These are phyloP conservation scores for Drosophila sp. DNA, from an alignment of 1,140 invertebrate genomes.

Conservation along the genomic window DNA sequence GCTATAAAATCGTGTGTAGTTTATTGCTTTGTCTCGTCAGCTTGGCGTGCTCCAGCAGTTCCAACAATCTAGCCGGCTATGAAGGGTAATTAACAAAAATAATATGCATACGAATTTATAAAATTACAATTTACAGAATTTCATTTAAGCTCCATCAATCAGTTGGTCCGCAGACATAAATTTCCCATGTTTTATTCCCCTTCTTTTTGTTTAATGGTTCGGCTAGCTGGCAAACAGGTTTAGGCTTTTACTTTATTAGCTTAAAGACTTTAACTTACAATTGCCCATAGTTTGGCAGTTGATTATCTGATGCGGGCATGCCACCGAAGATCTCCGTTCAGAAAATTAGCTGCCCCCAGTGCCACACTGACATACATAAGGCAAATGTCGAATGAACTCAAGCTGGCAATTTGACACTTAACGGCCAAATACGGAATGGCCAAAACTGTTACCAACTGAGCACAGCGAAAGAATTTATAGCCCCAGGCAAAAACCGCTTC, in stretches of 20 bases:
- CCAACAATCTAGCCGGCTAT: constrained; percentile 74
- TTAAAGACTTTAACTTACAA: constrained; percentile 9
- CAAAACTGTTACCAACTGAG: constrained; percentile 20
- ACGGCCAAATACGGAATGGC: constrained; percentile 50
- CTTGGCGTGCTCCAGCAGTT: constrained; percentile 45
- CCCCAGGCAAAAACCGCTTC: not conserved
- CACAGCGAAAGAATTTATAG: constrained; percentile 8
- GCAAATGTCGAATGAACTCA: constrained; percentile 28
- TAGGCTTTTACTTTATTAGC: constrained; percentile 15
- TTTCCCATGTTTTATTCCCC: constrained; percentile 11
- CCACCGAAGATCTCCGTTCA: constrained; percentile 3
- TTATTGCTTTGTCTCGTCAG: constrained; percentile 59
- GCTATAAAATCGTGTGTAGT: constrained; percentile 72
- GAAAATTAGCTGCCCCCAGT: constrained; percentile 19
- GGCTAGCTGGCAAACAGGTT: constrained; percentile 42
- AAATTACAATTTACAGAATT: constrained; percentile 26
- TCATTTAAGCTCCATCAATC: constrained; percentile 64
- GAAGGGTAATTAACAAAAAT: constrained; percentile 65
- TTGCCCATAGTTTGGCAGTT: not conserved
- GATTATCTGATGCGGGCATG: not conserved
- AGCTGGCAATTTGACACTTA: constrained; percentile 26
- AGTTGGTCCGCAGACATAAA: constrained; percentile 36
- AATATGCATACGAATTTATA: constrained; percentile 3
- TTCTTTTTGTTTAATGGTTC: not conserved
- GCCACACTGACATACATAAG: constrained; percentile 41